Conservation (phyloP, 2,888 invertebrate genomes). For the Lymantria monacha region DNA sequence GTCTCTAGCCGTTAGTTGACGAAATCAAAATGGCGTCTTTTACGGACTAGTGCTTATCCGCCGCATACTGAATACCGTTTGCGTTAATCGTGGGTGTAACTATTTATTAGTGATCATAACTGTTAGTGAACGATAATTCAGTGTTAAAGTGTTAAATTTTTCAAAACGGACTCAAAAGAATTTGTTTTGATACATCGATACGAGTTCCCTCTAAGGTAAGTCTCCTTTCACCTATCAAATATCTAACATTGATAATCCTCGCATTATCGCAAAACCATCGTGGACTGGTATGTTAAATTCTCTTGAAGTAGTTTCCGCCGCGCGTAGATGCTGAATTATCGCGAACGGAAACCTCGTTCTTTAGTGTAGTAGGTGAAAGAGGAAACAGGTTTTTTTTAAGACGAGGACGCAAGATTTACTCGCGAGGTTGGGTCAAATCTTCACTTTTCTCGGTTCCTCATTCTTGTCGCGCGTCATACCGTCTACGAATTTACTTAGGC, state of each 20-base stretch:
- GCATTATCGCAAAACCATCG: conserved; percentile 36
- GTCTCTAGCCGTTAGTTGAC: conserved; percentile 74
- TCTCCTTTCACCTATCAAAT: conserved; percentile 77
- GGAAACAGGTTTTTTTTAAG: conserved; percentile 62
- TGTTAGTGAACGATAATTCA: conserved; percentile 59
- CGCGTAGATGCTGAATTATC: conserved; percentile 35
- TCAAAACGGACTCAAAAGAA: conserved; percentile 40
- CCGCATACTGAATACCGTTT: conserved; percentile 64
- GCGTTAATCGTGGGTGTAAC: conserved; percentile 52
- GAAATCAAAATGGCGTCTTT: conserved; percentile 82
- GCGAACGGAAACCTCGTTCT: conserved; percentile 57
- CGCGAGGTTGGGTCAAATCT: conserved; percentile 56
- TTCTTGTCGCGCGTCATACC: conserved; percentile 42
- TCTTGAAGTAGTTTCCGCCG: conserved; percentile 19
- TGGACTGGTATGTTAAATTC: conserved; percentile 17
- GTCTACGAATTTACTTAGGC: conserved; percentile 34
- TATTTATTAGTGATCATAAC: conserved; percentile 59
- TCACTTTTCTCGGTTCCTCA: conserved; percentile 57
- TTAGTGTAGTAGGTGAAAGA: conserved; percentile 71
- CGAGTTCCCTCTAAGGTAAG: conserved; percentile 63
- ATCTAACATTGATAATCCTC: conserved; percentile 52
- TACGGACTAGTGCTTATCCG: conserved; percentile 73
- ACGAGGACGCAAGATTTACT: conserved; percentile 42
- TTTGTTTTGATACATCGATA: conserved; percentile 38
- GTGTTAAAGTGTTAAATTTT: conserved; percentile 54